phyloP scores from a whole-genome alignment of 2,797 vertebrate species.

The Typhlichthys eigenmanni region DNA sequence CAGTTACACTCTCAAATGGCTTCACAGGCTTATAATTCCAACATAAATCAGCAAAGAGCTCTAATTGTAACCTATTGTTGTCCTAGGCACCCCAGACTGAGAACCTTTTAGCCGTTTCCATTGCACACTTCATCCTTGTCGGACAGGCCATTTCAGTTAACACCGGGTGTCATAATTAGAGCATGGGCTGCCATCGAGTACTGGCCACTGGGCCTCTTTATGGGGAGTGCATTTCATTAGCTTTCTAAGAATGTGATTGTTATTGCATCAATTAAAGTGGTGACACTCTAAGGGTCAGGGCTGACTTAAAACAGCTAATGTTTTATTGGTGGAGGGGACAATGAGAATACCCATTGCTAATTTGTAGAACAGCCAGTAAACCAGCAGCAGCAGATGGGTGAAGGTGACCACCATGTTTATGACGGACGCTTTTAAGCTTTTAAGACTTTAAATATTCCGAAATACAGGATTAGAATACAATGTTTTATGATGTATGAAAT shows the following conservation, averaged over 20 bases:
- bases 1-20: too few relatives aligned
- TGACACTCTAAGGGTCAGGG: conserved; percentile 29
- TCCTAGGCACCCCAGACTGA: too few relatives aligned
- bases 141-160: not conserved
- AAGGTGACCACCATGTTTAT: conserved; percentile 28
- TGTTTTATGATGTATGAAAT: too few relatives aligned
- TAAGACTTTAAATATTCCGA: not conserved
- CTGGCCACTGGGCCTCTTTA: conserved; percentile 12
- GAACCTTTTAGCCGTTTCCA: too few relatives aligned
- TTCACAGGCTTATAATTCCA: too few relatives aligned
- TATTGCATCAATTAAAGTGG: conserved; percentile 32
- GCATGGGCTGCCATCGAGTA: not conserved
- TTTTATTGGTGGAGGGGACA: conserved; percentile 17
- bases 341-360: conserved; percentile 20
- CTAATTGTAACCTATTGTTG: too few relatives aligned
- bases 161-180: not conserved
- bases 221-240: conserved; percentile 19
- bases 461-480: too few relatives aligned
- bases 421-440: conserved; percentile 25
- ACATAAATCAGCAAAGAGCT: too few relatives aligned
- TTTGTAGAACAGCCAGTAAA: conserved; percentile 30
- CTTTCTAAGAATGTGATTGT: conserved; percentile 15
- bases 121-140: not conserved
- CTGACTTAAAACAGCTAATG: conserved; percentile 29
- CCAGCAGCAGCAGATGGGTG: conserved; percentile 11